Evolutionary conservation across 2,113 vertebrate genomes (phyloP).

Genomic region (Struthidea cinerea): DNA sequence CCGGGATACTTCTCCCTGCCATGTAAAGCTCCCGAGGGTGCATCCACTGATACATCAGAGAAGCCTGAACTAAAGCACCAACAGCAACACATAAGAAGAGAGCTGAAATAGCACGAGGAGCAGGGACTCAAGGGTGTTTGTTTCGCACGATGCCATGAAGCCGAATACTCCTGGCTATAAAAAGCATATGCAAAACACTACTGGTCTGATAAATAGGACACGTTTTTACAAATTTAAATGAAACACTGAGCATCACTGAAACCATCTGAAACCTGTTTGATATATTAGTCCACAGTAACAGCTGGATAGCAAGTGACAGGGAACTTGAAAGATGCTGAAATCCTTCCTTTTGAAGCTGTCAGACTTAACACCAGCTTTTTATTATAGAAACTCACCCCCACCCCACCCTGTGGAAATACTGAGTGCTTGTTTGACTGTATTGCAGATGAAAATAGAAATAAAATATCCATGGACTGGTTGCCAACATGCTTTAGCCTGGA

Average conservation of each 20-base stretch:
- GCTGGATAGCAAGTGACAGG: background rate
- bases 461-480: background rate
- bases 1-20: conserved; percentile 1
- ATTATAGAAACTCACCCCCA: background rate
- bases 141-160: background rate
- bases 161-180: conserved; percentile 43
- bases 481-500: background rate
- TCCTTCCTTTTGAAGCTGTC: background rate
- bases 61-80: background rate
- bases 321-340: background rate
- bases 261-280: background rate
- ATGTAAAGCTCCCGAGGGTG: background rate
- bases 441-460: background rate
- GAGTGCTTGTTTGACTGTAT: background rate
- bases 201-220: conserved; percentile 1
- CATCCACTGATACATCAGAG: background rate
- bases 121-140: background rate
- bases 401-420: background rate
- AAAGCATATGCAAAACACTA: background rate
- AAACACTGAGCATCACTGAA: background rate
- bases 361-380: background rate
- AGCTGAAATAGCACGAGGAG: background rate
- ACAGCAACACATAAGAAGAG: background rate
- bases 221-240: background rate
- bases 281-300: background rate